Evolutionary conservation across 2,888 invertebrate species (phyloP).

Genomic region (Papilio demoleus): DNA sequence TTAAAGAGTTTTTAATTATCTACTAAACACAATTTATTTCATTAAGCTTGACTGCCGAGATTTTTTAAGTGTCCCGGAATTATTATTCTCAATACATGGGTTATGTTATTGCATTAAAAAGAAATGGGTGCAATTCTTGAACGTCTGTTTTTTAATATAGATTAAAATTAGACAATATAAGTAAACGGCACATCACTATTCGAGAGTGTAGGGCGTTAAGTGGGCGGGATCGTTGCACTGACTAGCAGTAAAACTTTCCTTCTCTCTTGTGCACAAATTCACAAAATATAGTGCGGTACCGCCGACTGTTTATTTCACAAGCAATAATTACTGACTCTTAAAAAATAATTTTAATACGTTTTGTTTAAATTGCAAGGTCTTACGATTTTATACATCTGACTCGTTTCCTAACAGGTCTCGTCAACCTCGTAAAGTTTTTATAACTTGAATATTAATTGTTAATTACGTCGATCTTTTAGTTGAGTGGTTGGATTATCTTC

Average conservation of each 20-base stretch:
- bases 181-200: conserved; percentile 47
- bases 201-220: conserved; percentile 54
- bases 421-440: conserved; percentile 21
- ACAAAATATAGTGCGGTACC: conserved; percentile 27
- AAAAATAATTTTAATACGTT: conserved; percentile 1
- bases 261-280: conserved; percentile 50
- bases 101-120: too few species aligned
- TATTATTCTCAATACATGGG: too few species aligned
- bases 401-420: conserved; percentile 10
- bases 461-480: background rate
- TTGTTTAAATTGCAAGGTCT: conserved; percentile 13
- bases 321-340: background rate
- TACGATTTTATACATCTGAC: background rate
- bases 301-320: conserved; percentile 12
- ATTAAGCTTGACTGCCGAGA: too few species aligned
- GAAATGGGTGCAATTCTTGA: background rate
- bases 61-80: too few species aligned
- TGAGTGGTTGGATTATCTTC: background rate
- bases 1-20: too few species aligned
- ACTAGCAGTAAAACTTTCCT: conserved; percentile 61
- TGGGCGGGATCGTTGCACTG: conserved; percentile 64
- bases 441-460: conserved; percentile 15
- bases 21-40: too few species aligned
- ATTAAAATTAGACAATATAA: background rate
- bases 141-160: background rate